Conservation (phyloP, 2,113 vertebrate species). For the Neogale vison region DNA sequence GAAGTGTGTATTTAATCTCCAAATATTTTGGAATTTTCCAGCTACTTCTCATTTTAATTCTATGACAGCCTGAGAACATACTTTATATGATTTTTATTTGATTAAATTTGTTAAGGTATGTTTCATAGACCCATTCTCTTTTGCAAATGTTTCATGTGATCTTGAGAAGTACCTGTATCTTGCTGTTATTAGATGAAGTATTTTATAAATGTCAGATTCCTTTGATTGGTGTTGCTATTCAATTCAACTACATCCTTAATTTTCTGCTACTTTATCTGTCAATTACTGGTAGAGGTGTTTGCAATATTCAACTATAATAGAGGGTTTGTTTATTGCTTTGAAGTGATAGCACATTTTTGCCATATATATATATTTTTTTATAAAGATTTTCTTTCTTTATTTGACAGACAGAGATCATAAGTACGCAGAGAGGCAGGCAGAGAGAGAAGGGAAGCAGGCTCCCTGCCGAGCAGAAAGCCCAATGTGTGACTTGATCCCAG, state of each 20-base stretch:
- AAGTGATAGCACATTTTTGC: not conserved
- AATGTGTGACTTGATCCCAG: no score
- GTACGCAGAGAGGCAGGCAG: no score
- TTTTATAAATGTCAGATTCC: not conserved
- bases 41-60: not conserved
- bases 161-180: not conserved
- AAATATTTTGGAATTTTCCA: not conserved
- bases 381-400: no score
- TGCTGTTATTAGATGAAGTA: not conserved
- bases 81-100: not conserved
- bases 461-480: no score
- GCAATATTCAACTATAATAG: not conserved
- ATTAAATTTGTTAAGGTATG: not conserved
- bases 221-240: not conserved
- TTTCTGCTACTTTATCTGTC: not conserved
- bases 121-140: not conserved
- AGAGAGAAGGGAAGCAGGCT: no score
- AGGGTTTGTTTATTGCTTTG: not conserved
- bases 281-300: not conserved
- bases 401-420: no score
- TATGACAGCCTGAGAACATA: not conserved
- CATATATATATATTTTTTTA: not conserved
- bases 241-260: not conserved
- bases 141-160: not conserved
- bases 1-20: not conserved